These are phyloP conservation scores for Myotis findleyi DNA, from an alignment of 2,797 vertebrate genomes.

Conservation along the genomic window DNA sequence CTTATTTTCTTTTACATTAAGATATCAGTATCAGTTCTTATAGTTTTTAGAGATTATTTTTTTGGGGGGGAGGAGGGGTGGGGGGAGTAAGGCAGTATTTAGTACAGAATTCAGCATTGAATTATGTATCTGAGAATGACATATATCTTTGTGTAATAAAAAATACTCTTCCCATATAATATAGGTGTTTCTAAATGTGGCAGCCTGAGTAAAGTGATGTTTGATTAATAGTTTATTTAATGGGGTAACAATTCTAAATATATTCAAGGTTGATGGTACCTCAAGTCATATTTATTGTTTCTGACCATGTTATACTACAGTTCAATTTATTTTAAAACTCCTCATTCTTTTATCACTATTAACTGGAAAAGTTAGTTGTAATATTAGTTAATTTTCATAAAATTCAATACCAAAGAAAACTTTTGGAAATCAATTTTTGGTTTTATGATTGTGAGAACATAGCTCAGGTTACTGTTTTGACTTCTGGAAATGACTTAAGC, in stretches of 20 bases:
- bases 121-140: neutral
- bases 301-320: neutral
- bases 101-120: neutral
- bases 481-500: neutral
- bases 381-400: neutral
- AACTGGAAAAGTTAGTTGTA: neutral
- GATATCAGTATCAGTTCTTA: neutral
- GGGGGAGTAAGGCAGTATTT: neutral
- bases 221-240: neutral
- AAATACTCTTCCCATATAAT: neutral
- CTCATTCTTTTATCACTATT: neutral
- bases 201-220: neutral
- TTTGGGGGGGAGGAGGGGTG: neutral
- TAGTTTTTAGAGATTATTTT: neutral
- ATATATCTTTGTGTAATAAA: neutral
- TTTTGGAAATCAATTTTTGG: neutral
- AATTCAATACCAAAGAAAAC: neutral
- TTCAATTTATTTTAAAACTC: neutral
- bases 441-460: neutral
- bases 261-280: neutral
- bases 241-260: neutral
- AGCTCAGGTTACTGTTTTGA: neutral
- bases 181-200: neutral
- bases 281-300: neutral
- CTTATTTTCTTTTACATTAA: neutral